Conservation (phyloP, 2,113 vertebrate genomes). For the Boleophthalmus pectinirostris region DNA sequence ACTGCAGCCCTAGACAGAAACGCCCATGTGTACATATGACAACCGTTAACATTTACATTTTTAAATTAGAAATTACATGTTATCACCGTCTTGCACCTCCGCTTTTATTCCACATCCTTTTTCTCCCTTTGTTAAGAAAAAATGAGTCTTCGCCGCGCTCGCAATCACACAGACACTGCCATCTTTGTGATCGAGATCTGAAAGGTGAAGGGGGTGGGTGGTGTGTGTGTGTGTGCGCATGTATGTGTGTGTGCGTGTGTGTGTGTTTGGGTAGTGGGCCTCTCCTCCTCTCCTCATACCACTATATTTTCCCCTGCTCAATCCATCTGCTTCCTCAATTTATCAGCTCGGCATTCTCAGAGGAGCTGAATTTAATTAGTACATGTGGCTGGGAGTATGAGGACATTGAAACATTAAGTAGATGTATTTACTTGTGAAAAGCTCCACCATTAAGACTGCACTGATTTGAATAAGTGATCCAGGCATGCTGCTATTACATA, state of each 20-base stretch:
- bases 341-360: slow-evolving; percentile 44
- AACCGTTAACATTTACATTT: slow-evolving; percentile 4
- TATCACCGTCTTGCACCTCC: slow-evolving; percentile 29
- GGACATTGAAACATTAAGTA: slow-evolving; percentile 66
- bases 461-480: slow-evolving; percentile 61
- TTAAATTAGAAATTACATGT: slow-evolving; percentile 25
- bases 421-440: slow-evolving; percentile 66
- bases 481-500: slow-evolving; percentile 53
- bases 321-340: slow-evolving; percentile 60
- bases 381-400: slow-evolving; percentile 59
- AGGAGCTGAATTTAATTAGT: slow-evolving; percentile 68
- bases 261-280: slow-evolving; percentile 18
- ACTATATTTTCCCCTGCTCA: slow-evolving; percentile 48
- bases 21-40: not conserved
- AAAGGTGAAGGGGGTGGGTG: slow-evolving; percentile 40
- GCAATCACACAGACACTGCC: slow-evolving; percentile 37
- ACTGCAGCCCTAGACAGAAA: not conserved
- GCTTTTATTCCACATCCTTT: slow-evolving; percentile 55
- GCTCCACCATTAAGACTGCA: slow-evolving; percentile 55
- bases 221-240: slow-evolving; percentile 14
- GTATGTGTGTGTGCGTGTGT: not conserved
- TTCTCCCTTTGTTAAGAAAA: slow-evolving; percentile 54
- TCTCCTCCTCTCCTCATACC: slow-evolving; percentile 31
- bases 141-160: slow-evolving; percentile 29
- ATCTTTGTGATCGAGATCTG: slow-evolving; percentile 51